Evolutionary conservation across 2,113 vertebrate genomes (phyloP).

Genomic region (Sminthopsis crassicaudata): DNA sequence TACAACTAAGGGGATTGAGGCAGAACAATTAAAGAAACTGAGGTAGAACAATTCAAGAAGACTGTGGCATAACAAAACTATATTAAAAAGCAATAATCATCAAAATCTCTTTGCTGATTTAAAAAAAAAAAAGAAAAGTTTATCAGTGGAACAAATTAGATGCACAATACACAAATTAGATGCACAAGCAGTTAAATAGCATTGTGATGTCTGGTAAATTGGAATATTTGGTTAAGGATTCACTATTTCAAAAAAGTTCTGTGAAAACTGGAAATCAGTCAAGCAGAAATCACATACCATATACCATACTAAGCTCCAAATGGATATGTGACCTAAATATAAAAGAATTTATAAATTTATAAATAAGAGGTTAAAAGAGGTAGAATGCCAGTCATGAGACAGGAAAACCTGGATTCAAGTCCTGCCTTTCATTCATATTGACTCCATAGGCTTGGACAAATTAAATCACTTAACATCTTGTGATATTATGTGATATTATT

Average conservation of each 20-base stretch:
- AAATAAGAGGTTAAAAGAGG: neutral
- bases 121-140: neutral
- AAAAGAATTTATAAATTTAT: neutral
- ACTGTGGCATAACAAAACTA: no score
- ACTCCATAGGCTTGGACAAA: neutral
- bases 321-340: neutral
- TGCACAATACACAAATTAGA: neutral
- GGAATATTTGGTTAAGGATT: neutral
- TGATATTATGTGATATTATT: neutral
- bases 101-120: neutral
- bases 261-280: neutral
- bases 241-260: neutral
- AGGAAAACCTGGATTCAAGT: neutral
- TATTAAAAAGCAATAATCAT: neutral
- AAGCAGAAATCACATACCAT: neutral
- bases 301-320: neutral
- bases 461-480: neutral
- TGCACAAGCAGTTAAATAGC: neutral
- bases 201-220: neutral
- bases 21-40: no score
- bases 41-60: no score
- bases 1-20: no score
- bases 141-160: neutral
- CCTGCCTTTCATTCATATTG: neutral
- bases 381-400: neutral